Conservation (phyloP, 2,797 vertebrate species). For the Hydrolagus colliei region DNA sequence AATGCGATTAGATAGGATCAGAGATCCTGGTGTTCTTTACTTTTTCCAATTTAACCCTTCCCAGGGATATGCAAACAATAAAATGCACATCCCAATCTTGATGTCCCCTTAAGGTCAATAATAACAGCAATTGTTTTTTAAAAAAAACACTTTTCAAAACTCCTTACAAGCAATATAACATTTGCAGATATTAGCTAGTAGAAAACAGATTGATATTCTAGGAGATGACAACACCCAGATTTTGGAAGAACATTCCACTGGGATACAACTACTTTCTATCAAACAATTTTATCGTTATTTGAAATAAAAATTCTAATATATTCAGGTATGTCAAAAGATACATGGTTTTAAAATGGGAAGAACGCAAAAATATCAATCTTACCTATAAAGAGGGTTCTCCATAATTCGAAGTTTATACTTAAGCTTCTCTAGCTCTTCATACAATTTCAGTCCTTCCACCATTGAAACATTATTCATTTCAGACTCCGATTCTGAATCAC, state of each 20-base stretch:
- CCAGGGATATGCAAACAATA: too few species aligned
- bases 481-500: conserved; percentile 59
- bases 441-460: conserved; percentile 83
- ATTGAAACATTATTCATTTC: conserved; percentile 80
- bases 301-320: not conserved
- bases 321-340: not conserved
- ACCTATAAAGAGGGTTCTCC: conserved; percentile 89
- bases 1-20: not conserved
- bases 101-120: too few species aligned
- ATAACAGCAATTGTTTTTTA: too few species aligned
- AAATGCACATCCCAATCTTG: too few species aligned
- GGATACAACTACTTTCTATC: not conserved
- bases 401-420: conserved; percentile 84
- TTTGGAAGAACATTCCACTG: not conserved
- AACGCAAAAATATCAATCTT: conserved; percentile 12
- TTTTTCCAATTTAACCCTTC: too few species aligned
- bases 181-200: not conserved
- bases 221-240: not conserved
- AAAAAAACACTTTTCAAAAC: not conserved
- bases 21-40: not conserved
- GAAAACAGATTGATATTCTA: too few species aligned
- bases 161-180: not conserved
- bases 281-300: too few species aligned
- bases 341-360: not conserved
- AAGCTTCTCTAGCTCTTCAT: conserved; percentile 72